Conservation (phyloP, 2,888 invertebrate species). For the Apamea sordens region DNA sequence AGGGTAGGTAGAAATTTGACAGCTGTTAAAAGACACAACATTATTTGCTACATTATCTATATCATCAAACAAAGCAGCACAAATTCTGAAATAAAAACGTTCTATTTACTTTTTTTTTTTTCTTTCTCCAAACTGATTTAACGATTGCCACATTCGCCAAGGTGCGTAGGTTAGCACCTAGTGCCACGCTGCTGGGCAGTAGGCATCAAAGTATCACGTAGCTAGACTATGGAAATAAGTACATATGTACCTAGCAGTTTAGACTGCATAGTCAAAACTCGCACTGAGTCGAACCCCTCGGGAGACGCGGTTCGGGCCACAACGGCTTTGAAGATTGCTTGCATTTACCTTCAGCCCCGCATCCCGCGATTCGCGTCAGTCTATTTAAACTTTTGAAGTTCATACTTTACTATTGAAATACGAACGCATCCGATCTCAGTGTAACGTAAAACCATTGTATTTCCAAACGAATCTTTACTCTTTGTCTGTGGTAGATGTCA, state of each 20-base stretch:
- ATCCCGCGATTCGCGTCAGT: neutral
- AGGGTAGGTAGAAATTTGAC: neutral
- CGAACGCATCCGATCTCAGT: neutral
- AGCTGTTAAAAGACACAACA: neutral
- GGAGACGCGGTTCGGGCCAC: neutral
- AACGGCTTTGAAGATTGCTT: neutral
- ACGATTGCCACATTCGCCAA: neutral
- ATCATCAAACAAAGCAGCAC: slow-evolving; percentile 17
- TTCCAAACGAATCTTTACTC: slow-evolving; percentile 3
- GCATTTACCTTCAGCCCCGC: neutral
- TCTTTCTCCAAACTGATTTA: neutral
- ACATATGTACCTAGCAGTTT: neutral
- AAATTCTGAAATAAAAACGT: slow-evolving; percentile 42
- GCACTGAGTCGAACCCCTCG: neutral
- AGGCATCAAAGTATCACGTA: neutral
- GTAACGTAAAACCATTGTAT: neutral
- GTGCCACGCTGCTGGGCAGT: too few relatives aligned
- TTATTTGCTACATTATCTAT: slow-evolving; percentile 6
- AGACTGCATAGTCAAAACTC: neutral
- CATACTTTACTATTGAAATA: neutral
- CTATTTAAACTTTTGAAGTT: neutral
- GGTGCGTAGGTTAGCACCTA: neutral
- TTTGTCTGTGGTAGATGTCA: neutral
- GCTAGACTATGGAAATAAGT: neutral
- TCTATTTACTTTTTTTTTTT: slow-evolving; percentile 7